These are phyloP conservation scores for Myripristis murdjan DNA, from an alignment of 2,797 vertebrate genomes.

Conservation along the genomic window DNA sequence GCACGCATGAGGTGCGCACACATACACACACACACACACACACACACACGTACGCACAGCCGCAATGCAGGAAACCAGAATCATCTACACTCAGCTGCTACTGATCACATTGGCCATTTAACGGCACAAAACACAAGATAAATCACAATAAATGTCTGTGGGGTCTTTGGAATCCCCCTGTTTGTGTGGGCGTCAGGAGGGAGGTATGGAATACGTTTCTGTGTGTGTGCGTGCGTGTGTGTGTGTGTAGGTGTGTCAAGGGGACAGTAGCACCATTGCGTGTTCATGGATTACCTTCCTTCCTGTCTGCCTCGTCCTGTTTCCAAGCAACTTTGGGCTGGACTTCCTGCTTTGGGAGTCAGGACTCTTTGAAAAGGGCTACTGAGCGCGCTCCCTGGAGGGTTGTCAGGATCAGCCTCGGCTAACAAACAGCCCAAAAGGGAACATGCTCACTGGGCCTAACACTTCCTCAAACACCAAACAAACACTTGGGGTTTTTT, in stretches of 20 bases:
- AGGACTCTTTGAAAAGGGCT: slow-evolving; percentile 81
- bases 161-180: slow-evolving; percentile 45
- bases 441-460: slow-evolving; percentile 56
- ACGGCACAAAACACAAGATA: slow-evolving; percentile 55
- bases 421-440: slow-evolving; percentile 78
- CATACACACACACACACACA: slow-evolving; percentile 3
- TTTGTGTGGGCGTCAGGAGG: slow-evolving; percentile 67
- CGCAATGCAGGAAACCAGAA: slow-evolving; percentile 66
- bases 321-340: slow-evolving; percentile 77
- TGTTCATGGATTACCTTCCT: slow-evolving; percentile 87
- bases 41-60: slow-evolving; percentile 4
- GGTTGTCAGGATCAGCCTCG: slow-evolving; percentile 74
- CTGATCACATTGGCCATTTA: slow-evolving; percentile 50
- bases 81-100: slow-evolving; percentile 45
- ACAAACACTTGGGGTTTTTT: slow-evolving; percentile 56
- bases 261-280: slow-evolving; percentile 67
- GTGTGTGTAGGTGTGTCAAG: slow-evolving; percentile 19
- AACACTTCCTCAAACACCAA: slow-evolving; percentile 78
- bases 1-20: slow-evolving; percentile 34
- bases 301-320: slow-evolving; percentile 77
- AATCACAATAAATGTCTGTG: slow-evolving; percentile 64
- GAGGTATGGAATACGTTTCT: slow-evolving; percentile 26
- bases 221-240: slow-evolving; percentile 15
- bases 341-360: slow-evolving; percentile 85
- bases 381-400: slow-evolving; percentile 73